These are phyloP conservation scores for Geotrupes spiniger DNA, from an alignment of 2,888 invertebrate species.

Conservation along the genomic window DNA sequence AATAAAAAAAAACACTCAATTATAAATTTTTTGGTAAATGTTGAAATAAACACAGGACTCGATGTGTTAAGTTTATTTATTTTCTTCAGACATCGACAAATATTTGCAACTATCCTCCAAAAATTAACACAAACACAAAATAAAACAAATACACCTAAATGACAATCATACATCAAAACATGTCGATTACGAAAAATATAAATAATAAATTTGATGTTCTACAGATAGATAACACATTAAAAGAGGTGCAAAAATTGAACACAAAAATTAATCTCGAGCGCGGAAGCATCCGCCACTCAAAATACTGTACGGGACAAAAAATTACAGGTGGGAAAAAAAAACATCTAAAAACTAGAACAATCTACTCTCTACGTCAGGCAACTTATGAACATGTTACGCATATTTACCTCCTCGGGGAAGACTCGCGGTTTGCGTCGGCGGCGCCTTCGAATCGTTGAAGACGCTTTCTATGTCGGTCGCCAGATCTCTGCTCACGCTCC, in stretches of 20 bases:
- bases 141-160: no score
- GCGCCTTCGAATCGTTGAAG: conserved; percentile 65
- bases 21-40: no score
- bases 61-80: no score
- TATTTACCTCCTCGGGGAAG: conserved; percentile 73
- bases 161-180: conserved; percentile 15
- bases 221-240: conserved; percentile 15
- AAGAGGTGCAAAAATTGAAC: conserved; percentile 25
- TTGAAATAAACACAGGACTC: no score
- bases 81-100: no score
- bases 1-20: no score
- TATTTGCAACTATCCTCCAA: no score
- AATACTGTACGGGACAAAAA: conserved; percentile 25
- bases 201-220: conserved; percentile 21
- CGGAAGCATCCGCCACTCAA: conserved; percentile 15
- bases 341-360: conserved; percentile 23
- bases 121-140: no score
- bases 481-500: conserved; percentile 65
- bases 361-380: conserved; percentile 30
- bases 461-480: conserved; percentile 72
- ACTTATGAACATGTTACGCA: conserved; percentile 24
- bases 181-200: conserved; percentile 18
- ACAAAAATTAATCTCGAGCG: conserved; percentile 17
- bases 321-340: conserved; percentile 21
- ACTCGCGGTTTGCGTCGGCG: conserved; percentile 53